Evolutionary conservation across 2,888 invertebrate genomes (phyloP).

Genomic region (Leptothorax acervorum): DNA sequence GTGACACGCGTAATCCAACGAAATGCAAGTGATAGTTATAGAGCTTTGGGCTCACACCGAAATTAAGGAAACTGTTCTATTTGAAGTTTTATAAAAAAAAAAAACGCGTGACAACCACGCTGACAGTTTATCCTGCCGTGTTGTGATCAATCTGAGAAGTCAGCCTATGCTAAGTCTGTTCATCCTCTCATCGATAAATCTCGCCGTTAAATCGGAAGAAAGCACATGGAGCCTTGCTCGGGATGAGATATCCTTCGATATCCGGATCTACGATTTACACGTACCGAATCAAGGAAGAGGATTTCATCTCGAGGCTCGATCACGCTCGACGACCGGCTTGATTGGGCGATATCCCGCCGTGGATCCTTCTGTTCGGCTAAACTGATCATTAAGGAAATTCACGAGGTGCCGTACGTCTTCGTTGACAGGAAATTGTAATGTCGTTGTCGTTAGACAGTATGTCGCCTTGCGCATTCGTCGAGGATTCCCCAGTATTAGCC

Average conservation of each 20-base stretch:
- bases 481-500: slow-evolving; percentile 67
- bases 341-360: neutral
- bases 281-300: neutral
- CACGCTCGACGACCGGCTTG: neutral
- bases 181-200: neutral
- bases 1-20: slow-evolving; percentile 9
- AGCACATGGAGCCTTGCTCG: neutral
- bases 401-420: slow-evolving; percentile 17
- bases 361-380: neutral
- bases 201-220: neutral
- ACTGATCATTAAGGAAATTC: slow-evolving; percentile 24
- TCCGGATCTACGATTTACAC: neutral
- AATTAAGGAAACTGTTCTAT: slow-evolving; percentile 11
- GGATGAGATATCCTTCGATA: slow-evolving; percentile 1
- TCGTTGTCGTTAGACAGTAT: slow-evolving; percentile 44
- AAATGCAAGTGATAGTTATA: slow-evolving; percentile 34
- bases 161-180: neutral
- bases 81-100: slow-evolving; percentile 23
- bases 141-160: slow-evolving; percentile 8
- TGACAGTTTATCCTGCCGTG: slow-evolving; percentile 43
- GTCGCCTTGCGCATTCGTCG: slow-evolving; percentile 50
- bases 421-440: slow-evolving; percentile 23
- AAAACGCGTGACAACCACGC: neutral
- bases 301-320: neutral
- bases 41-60: neutral